Percentiles rank a stretch among this genome's conserved stretches.
These are phyloP conservation scores for Athene noctua DNA, from an alignment of 2,113 vertebrate genomes.

Conservation along the genomic window DNA sequence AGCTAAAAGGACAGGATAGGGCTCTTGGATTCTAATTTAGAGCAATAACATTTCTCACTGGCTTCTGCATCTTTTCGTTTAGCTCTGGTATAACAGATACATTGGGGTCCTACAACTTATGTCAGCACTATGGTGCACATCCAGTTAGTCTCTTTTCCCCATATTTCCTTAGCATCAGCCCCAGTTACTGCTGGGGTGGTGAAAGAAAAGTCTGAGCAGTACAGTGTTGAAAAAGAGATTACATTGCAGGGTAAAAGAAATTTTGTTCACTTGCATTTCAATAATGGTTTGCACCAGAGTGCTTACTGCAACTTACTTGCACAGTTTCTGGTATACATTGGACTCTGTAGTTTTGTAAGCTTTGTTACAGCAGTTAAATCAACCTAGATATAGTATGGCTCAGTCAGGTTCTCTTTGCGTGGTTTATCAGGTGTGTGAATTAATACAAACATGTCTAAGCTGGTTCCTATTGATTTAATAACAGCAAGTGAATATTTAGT, in stretches of 20 bases:
- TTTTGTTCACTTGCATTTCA: not conserved
- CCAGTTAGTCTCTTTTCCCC: not conserved
- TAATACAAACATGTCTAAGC: not conserved
- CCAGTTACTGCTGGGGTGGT: not conserved
- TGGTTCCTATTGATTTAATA: not conserved
- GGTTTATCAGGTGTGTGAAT: not conserved
- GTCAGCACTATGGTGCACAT: not conserved
- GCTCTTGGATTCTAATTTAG: not conserved
- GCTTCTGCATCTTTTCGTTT: not conserved
- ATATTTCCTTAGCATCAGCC: not conserved
- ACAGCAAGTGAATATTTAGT: not conserved
- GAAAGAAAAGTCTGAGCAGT: not conserved
- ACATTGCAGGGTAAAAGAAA: not conserved
- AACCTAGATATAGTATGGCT: not conserved
- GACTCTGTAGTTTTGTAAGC: not conserved
- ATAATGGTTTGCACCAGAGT: not conserved
- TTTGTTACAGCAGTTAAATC: not conserved
- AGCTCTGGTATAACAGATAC: not conserved
- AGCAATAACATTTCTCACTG: not conserved
- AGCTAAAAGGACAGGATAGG: not conserved
- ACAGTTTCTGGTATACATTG: not conserved
- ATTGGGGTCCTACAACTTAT: not conserved
- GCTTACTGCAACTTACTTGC: not conserved
- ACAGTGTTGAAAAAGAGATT: not conserved
- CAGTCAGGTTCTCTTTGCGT: not conserved